Evolutionary conservation across 2,113 vertebrate species (phyloP).

Genomic region (Diphyllodes magnificus): DNA sequence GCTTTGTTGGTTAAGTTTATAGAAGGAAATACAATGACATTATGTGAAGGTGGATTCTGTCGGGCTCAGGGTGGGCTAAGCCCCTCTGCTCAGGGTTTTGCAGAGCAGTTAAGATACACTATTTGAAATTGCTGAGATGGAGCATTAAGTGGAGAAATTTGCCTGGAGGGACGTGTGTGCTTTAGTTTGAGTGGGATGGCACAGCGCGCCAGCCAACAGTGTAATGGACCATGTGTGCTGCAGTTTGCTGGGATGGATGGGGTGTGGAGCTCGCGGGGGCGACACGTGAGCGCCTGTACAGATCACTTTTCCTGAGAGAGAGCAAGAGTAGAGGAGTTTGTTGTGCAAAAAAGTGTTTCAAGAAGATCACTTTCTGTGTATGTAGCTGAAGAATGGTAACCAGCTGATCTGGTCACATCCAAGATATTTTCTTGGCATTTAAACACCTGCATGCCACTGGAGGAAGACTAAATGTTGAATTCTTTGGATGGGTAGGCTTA

Average conservation of each 20-base stretch:
- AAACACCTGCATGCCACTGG: not conserved
- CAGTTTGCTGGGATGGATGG: not conserved
- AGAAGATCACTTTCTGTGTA: not conserved
- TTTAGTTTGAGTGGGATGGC: not conserved
- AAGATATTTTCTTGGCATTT: not conserved
- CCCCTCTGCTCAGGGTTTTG: not conserved
- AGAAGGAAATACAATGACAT: not conserved
- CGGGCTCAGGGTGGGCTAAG: not conserved
- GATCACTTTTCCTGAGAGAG: rapidly evolving
- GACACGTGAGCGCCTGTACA: rapidly evolving
- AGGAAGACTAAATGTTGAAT: not conserved
- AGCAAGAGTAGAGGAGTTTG: not conserved
- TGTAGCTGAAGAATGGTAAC: not conserved
- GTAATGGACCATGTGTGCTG: not conserved
- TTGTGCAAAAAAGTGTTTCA: not conserved
- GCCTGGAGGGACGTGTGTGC: not conserved
- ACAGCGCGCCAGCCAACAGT: rapidly evolving
- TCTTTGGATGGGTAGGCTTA: not conserved
- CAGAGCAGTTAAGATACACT: not conserved
- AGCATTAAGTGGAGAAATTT: not conserved
- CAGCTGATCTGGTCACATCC: not conserved
- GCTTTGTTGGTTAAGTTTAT: not conserved
- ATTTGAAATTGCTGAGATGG: not conserved
- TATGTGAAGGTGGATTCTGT: rapidly evolving
- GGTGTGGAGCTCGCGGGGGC: rapidly evolving